A percentile compares a stretch with the other conserved stretches of the same genome.
phyloP scores from a whole-genome alignment of 1,140 invertebrate genomes.

The Zophobas morio region DNA sequence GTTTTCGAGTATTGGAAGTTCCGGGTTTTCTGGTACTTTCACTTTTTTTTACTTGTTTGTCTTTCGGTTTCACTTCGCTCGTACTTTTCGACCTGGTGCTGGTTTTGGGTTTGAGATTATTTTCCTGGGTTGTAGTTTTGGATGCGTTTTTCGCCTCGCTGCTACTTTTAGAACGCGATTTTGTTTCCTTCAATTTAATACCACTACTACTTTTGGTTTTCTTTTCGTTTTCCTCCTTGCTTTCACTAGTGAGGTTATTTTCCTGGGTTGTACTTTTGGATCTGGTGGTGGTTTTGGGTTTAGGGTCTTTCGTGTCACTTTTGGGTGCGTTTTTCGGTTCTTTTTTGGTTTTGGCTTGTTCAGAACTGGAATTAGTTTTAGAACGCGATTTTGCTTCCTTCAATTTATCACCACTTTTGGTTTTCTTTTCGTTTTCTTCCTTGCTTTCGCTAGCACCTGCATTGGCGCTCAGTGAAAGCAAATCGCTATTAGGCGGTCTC shows the following conservation, averaged over 20 bases:
- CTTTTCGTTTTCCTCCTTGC: neutral
- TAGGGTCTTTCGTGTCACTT: slow-evolving; percentile 7
- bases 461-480: slow-evolving; percentile 71
- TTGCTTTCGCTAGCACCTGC: slow-evolving; percentile 63
- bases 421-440: slow-evolving; percentile 57
- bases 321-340: neutral
- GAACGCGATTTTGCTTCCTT: slow-evolving; percentile 7
- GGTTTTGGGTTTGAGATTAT: neutral
- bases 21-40: neutral
- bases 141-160: neutral
- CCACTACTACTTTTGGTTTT: neutral
- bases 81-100: slow-evolving; percentile 12
- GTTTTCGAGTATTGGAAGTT: slow-evolving; percentile 46
- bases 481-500: slow-evolving; percentile 72
- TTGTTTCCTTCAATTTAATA: neutral
- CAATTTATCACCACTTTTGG: slow-evolving; percentile 24
- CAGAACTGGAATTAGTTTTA: neutral
- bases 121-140: neutral
- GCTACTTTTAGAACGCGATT: slow-evolving; percentile 11
- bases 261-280: slow-evolving; percentile 4
- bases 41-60: slow-evolving; percentile 24
- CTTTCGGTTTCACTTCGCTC: slow-evolving; percentile 14
- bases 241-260: slow-evolving; percentile 2
- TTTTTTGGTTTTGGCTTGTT: slow-evolving; percentile 23
- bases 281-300: slow-evolving; percentile 1